Evolutionary conservation across 2,797 vertebrate species (phyloP).

Genomic region (Ceyx erithaca): DNA sequence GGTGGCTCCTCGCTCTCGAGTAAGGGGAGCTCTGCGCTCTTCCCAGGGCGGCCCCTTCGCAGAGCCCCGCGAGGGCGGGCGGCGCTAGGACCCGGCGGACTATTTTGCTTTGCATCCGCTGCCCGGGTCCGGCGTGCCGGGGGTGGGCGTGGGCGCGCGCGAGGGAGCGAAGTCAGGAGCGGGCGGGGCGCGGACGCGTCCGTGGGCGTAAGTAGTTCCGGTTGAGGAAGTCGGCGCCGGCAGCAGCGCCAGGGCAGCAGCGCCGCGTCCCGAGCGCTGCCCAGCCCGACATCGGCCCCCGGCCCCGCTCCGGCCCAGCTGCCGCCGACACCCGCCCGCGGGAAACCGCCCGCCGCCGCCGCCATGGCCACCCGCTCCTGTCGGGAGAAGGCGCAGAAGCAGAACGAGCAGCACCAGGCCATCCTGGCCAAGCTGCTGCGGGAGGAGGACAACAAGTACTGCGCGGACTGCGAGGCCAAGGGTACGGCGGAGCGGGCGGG

Average conservation of each 20-base stretch:
- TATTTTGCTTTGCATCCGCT: neutral
- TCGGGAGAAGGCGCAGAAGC: constrained; percentile 96
- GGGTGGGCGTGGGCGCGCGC: neutral
- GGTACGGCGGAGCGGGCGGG: constrained; percentile 74
- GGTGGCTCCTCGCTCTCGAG: accelerated
- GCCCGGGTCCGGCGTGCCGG: accelerated
- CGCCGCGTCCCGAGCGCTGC: neutral
- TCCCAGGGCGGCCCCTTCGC: accelerated
- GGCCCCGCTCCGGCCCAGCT: neutral
- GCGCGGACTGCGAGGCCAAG: constrained; percentile 98
- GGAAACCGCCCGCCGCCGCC: neutral
- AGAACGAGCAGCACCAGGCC: constrained; percentile 98
- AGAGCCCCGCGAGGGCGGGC: accelerated
- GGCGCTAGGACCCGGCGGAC: accelerated
- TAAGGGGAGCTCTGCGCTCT: too few relatives aligned
- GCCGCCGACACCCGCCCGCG: neutral
- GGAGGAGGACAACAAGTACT: constrained; percentile 99
- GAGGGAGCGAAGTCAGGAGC: neutral
- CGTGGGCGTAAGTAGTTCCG: constrained; percentile 37
- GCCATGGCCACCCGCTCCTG: constrained; percentile 95
- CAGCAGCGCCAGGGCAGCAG: constrained; percentile 34
- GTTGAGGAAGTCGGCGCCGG: constrained; percentile 30
- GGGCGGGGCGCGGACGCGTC: neutral
- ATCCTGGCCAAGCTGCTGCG: constrained; percentile 95
- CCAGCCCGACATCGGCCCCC: neutral